phyloP scores from a whole-genome alignment of 2,113 vertebrate genomes.

The Actinemys pallida region DNA sequence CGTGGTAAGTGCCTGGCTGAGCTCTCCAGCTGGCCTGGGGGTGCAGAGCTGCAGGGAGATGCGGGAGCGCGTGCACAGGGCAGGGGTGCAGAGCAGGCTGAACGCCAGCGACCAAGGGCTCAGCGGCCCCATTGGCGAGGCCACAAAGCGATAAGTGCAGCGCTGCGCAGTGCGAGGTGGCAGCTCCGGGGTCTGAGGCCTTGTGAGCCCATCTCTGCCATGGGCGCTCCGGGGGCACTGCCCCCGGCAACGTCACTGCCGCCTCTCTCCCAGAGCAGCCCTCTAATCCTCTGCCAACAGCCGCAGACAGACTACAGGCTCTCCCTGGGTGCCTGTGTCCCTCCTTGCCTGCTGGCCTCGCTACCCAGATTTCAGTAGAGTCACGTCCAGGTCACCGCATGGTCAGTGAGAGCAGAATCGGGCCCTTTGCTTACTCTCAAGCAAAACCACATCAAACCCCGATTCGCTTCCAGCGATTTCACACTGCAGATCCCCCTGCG shows the following conservation, averaged over 20 bases:
- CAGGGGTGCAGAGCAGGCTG: not conserved
- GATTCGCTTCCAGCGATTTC: not conserved
- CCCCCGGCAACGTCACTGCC: not conserved
- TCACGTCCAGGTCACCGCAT: not conserved
- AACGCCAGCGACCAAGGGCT: not conserved
- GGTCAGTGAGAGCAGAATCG: not conserved
- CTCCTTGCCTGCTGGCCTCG: no score
- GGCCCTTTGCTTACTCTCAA: not conserved
- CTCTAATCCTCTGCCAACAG: not conserved
- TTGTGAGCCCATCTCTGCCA: not conserved
- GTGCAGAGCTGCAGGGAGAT: not conserved
- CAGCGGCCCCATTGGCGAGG: not conserved
- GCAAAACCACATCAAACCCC: not conserved
- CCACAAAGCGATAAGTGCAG: no score
- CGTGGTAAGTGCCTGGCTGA: conserved; percentile 81
- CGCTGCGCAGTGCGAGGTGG: no score
- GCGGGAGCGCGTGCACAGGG: not conserved
- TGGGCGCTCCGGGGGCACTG: not conserved
- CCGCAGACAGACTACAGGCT: no score
- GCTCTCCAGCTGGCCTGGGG: not conserved
- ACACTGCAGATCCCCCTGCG: not conserved
- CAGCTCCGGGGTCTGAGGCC: not conserved
- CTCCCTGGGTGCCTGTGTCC: no score
- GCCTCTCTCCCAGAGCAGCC: not conserved
- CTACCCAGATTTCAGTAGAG: not conserved